Evolutionary conservation across 1,140 invertebrate genomes (phyloP), one percentile per base, ranked within the genome.

Genomic region (Arctopsyche grandis): DNA sequence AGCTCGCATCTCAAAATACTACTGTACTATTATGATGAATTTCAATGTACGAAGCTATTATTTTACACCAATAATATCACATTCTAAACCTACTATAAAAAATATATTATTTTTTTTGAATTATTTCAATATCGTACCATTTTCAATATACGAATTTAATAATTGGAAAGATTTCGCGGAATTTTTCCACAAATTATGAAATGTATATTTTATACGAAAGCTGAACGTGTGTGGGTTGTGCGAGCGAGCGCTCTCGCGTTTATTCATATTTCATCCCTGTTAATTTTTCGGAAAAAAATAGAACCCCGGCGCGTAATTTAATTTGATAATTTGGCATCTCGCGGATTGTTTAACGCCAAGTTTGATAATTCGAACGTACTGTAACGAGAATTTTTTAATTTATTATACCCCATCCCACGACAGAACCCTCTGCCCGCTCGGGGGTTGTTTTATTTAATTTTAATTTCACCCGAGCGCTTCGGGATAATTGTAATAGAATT

Each of bases 401-500:
- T 52, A 52, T 52, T 52, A 52, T 52, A 10, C 48, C 48, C 48
- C 48, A 16, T 12, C 48, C 48, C 48, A 12, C 16, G 1, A 14
- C 48, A 3, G 10, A 12, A 52, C 16, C 48, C 16, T 16, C 48
- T 10, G 48, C 44, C 44, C 12, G 48, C 10, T 52, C 12, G 48
- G 16, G 48, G 48, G 10, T 16, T 14, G 48, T 52, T 52, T 52
- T 52, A 52, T 52, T 52, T 52, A 52, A 52, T 52, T 60, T 60
- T 21, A 60, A 60, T 60, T 60, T 60, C 16, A 4, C n/a, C 58
- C n/a, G 58, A 21, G n/a, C 58, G n/a, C 58, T 22, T 10, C 58
- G 58, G 19, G 19, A 60, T 21, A 60, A 60, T 60, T 60, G 58
- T 60, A 60, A 60, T 60, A 10, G 21, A 60, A 60, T 60, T 60